Percentiles rank a stretch among this genome's conserved stretches.
Conservation (phyloP, 2,888 invertebrate genomes). For the Hirtodrosophila alboralis region DNA sequence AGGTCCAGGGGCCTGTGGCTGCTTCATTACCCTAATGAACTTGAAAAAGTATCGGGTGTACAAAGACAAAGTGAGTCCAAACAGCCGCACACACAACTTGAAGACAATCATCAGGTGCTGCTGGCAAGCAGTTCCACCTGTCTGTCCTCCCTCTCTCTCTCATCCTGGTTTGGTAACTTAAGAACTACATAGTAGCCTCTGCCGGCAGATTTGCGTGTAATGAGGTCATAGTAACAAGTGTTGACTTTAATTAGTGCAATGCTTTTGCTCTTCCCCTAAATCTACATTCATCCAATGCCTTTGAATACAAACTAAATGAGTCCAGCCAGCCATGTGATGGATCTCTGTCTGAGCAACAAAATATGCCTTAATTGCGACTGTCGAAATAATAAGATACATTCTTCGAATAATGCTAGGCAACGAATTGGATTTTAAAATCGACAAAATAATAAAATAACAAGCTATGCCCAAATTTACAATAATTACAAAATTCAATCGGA, state of each 20-base stretch:
- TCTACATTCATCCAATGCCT: constrained; percentile 11
- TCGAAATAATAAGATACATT: constrained; percentile 7
- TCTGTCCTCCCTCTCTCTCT: too few relatives aligned
- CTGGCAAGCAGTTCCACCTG: neutral
- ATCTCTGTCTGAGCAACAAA: constrained; percentile 53
- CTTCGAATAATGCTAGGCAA: too few relatives aligned
- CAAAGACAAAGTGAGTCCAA: constrained; percentile 60
- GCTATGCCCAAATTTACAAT: too few relatives aligned
- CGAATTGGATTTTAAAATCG: too few relatives aligned
- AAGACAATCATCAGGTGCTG: constrained; percentile 71
- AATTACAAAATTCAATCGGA: neutral
- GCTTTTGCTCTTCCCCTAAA: neutral
- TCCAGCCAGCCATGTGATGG: constrained; percentile 49
- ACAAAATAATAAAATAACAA: too few relatives aligned
- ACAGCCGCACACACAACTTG: constrained; percentile 28
- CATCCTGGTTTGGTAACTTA: constrained; percentile 35
- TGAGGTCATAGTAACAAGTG: constrained; percentile 77
- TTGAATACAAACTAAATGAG: constrained; percentile 45
- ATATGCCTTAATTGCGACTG: constrained; percentile 59
- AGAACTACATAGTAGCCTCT: constrained; percentile 27
- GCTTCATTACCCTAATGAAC: constrained; percentile 79
- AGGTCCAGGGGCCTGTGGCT: constrained; percentile 51
- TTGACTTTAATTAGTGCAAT: constrained; percentile 75
- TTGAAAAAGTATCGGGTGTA: constrained; percentile 78
- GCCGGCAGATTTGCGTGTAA: constrained; percentile 70